Evolutionary conservation across 2,797 vertebrate genomes (phyloP).

Genomic region (Aphelocoma californica): DNA sequence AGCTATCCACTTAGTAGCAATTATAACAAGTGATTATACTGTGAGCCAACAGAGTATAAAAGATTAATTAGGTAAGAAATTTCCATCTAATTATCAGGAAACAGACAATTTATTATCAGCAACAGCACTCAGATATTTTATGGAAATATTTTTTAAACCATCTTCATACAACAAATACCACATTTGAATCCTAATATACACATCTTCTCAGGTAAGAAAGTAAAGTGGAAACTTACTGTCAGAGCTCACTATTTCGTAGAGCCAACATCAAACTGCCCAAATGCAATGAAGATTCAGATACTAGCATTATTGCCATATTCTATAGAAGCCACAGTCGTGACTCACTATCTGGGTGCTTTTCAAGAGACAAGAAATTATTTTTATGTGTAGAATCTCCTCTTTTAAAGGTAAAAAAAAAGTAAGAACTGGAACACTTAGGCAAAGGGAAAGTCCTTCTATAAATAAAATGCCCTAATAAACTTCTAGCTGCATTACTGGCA

Average conservation of each 20-base stretch:
- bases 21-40: not conserved
- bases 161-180: not conserved
- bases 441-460: not conserved
- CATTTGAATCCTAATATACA: not conserved
- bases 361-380: not conserved
- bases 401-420: not conserved
- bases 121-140: not conserved
- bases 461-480: not conserved
- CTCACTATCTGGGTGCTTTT: not conserved
- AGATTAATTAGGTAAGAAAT: not conserved
- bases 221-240: not conserved
- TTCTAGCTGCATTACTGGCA: not conserved
- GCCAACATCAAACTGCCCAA: not conserved
- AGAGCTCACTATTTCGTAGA: not conserved
- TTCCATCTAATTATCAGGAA: not conserved
- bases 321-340: not conserved
- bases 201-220: not conserved
- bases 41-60: not conserved
- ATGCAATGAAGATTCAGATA: not conserved
- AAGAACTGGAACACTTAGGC: not conserved
- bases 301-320: not conserved
- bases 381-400: not conserved
- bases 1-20: not conserved
- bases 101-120: not conserved
- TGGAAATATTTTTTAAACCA: not conserved